These are phyloP conservation scores for Tupaia chinensis DNA, from an alignment of 2,113 vertebrate genomes.

Conservation along the genomic window DNA sequence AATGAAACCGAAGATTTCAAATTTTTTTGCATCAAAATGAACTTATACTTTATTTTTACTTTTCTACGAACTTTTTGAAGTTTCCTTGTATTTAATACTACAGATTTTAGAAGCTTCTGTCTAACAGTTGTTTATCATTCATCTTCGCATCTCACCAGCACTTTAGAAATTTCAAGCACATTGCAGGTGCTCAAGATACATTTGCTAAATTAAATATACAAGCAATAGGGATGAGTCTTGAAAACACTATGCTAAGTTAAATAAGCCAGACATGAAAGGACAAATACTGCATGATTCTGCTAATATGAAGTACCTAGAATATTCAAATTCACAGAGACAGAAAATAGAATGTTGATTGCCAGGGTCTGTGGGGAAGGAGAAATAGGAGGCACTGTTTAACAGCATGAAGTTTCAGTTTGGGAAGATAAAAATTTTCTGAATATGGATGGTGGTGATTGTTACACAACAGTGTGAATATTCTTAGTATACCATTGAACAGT, in stretches of 20 bases:
- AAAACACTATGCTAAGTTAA: background rate
- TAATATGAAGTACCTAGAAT: background rate
- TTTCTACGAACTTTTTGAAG: no score
- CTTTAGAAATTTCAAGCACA: background rate
- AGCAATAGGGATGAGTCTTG: background rate
- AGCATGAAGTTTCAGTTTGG: background rate
- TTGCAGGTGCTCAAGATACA: background rate
- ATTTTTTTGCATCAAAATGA: no score
- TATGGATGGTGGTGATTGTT: background rate
- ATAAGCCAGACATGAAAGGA: background rate
- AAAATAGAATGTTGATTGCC: background rate
- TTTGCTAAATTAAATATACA: constrained; percentile 14
- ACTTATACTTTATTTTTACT: no score
- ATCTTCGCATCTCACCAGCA: background rate
- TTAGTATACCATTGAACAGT: background rate
- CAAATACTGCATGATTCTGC: background rate
- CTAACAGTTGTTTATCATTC: background rate
- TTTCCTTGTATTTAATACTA: no score
- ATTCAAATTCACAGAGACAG: background rate
- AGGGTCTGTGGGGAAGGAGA: background rate
- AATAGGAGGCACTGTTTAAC: background rate
- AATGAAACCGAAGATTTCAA: no score
- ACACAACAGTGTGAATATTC: background rate
- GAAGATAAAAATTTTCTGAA: background rate
- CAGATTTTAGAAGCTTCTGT: background rate